A percentile compares a stretch with the other conserved stretches of the same genome.
Evolutionary conservation across 2,113 vertebrate species (phyloP).

Genomic region (Ictidomys tridecemlineatus): DNA sequence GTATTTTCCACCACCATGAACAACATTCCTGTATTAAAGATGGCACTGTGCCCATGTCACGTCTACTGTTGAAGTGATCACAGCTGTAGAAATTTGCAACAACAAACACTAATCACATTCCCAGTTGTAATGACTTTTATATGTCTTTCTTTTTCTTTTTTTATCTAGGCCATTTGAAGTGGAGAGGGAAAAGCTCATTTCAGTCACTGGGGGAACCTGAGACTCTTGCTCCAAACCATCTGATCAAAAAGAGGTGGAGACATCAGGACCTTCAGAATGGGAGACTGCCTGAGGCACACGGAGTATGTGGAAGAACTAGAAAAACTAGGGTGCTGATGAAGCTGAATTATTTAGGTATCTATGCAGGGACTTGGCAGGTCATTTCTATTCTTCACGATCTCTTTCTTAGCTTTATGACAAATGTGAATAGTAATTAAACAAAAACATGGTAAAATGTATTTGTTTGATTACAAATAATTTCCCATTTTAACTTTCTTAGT

Average conservation of each 20-base stretch:
- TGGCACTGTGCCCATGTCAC: background rate
- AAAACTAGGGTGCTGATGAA: constrained; percentile 46
- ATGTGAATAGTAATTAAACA: background rate
- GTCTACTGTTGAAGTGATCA: background rate
- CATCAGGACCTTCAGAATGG: background rate
- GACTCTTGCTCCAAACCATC: background rate
- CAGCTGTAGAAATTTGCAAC: background rate
- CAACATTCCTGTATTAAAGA: background rate
- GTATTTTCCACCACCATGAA: background rate
- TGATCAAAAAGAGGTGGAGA: background rate
- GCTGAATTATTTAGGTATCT: background rate
- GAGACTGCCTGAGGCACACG: background rate
- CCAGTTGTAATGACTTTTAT: background rate
- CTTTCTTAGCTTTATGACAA: background rate
- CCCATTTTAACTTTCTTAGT: background rate
- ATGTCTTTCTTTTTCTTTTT: background rate
- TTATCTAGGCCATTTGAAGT: background rate
- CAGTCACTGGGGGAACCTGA: background rate
- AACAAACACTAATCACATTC: background rate
- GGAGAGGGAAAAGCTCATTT: background rate
- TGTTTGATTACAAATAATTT: background rate
- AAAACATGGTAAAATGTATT: background rate
- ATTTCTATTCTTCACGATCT: background rate
- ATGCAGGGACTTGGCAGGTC: background rate
- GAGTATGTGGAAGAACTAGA: constrained; percentile 26